A percentile compares a stretch with the other conserved stretches of the same genome.
These are phyloP conservation scores for Pseudeuparius sepicola DNA, from an alignment of 2,888 invertebrate genomes.

Conservation along the genomic window DNA sequence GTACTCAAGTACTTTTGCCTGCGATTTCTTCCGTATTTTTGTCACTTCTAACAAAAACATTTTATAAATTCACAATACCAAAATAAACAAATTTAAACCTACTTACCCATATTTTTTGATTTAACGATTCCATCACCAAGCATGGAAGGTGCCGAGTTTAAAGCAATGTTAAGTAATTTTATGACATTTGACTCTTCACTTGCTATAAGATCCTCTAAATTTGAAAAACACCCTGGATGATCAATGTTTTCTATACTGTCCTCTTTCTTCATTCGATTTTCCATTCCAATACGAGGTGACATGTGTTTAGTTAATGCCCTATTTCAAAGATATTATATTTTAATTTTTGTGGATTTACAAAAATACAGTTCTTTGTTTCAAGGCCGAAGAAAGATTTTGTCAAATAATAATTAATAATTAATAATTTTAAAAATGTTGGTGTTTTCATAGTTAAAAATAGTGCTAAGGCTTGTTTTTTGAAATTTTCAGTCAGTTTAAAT, in stretches of 20 bases:
- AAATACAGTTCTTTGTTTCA: too few relatives aligned
- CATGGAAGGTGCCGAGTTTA: slow-evolving; percentile 48
- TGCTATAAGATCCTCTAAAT: slow-evolving; percentile 49
- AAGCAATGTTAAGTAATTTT: slow-evolving; percentile 49
- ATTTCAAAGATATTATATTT: too few relatives aligned
- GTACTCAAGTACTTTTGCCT: slow-evolving; percentile 55
- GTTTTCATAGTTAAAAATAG: too few relatives aligned
- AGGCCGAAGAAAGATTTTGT: too few relatives aligned
- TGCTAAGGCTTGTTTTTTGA: too few relatives aligned
- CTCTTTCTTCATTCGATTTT: slow-evolving; percentile 13
- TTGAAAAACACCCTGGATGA: slow-evolving; percentile 40
- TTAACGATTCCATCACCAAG: slow-evolving; percentile 53
- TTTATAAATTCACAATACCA: too few relatives aligned
- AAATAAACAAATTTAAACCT: too few relatives aligned
- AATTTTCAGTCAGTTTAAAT: too few relatives aligned
- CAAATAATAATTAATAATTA: too few relatives aligned
- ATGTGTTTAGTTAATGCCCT: slow-evolving; percentile 64
- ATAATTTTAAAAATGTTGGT: too few relatives aligned
- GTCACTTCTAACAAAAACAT: slow-evolving; percentile 43
- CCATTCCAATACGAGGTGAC: slow-evolving; percentile 45
- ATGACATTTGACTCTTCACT: slow-evolving; percentile 59
- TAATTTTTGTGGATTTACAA: too few relatives aligned
- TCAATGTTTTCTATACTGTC: slow-evolving; percentile 17
- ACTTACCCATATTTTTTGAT: slow-evolving; percentile 38
- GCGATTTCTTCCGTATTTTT: slow-evolving; percentile 50